Conservation (phyloP, 2,888 invertebrate species). For the Fragum sueziense region DNA sequence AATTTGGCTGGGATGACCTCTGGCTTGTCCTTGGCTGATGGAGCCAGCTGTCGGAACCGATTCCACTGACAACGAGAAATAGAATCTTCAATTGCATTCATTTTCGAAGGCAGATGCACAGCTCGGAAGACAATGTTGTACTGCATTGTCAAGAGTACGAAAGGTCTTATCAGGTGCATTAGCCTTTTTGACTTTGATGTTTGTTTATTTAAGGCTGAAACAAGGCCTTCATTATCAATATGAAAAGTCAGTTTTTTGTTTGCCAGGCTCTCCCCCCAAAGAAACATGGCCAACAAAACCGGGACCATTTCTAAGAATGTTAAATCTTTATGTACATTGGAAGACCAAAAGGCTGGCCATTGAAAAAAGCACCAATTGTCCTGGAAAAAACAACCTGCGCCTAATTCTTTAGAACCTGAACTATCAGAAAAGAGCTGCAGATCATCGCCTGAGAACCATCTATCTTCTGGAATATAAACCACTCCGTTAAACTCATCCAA, state of each 20-base stretch:
- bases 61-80: constrained; percentile 27
- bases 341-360: background rate
- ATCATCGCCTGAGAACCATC: no score
- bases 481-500: no score
- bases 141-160: constrained; percentile 24
- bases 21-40: background rate
- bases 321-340: background rate
- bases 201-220: constrained; percentile 22
- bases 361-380: background rate
- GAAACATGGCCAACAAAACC: background rate
- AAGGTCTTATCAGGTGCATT: constrained; percentile 15
- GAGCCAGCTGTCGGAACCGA: background rate
- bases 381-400: no score
- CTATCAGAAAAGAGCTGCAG: no score
- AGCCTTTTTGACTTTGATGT: constrained; percentile 31
- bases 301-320: constrained; percentile 14
- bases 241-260: constrained; percentile 14
- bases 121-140: constrained; percentile 25
- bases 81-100: constrained; percentile 24
- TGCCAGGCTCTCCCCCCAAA: background rate
- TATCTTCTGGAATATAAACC: no score
- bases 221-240: constrained; percentile 32
- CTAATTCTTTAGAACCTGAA: no score
- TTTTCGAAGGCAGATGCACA: constrained; percentile 8
- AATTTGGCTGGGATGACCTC: background rate